Conservation (phyloP, 1,140 invertebrate genomes). For the Penaeus japonicus region DNA sequence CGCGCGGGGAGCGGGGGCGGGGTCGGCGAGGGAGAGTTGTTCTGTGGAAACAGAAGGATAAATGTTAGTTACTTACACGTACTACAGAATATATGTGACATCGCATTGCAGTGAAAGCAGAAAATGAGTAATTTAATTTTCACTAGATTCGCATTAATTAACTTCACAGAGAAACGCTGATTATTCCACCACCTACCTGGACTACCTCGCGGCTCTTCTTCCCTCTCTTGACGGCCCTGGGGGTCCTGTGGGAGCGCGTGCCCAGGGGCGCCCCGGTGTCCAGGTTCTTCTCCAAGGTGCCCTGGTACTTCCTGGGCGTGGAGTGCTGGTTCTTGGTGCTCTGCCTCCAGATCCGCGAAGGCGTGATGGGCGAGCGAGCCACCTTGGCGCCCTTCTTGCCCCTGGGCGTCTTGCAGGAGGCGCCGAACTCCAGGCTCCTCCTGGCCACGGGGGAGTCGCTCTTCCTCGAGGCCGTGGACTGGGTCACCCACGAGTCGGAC, state of each 20-base stretch:
- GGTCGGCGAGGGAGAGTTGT: not conserved
- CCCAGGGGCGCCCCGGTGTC: conserved; percentile 26
- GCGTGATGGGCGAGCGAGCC: not conserved
- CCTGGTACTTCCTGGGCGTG: conserved; percentile 44
- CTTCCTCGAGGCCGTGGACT: conserved; percentile 42
- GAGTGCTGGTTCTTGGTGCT: conserved; percentile 42
- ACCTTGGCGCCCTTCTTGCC: not conserved
- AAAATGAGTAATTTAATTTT: too few relatives aligned
- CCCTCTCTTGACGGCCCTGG: conserved; percentile 43
- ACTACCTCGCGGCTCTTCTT: not conserved
- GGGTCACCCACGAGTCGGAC: conserved; percentile 58
- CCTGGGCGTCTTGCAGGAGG: not conserved
- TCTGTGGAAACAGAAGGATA: not conserved
- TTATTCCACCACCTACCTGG: not conserved
- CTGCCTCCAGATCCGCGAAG: conserved; percentile 50
- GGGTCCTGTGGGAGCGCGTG: conserved; percentile 29
- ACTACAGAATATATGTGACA: not conserved
- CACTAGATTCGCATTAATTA: too few relatives aligned
- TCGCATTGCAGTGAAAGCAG: too few relatives aligned
- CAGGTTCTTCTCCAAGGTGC: conserved; percentile 45
- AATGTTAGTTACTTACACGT: not conserved
- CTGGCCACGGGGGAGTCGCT: conserved; percentile 48
- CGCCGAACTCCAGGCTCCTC: conserved; percentile 45
- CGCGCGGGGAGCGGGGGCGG: conserved; percentile 11
- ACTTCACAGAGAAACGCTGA: too few relatives aligned